Base-by-base conservation (phyloP, 2,888 invertebrate genomes). In the Lasioglossum malachurum region DNA sequence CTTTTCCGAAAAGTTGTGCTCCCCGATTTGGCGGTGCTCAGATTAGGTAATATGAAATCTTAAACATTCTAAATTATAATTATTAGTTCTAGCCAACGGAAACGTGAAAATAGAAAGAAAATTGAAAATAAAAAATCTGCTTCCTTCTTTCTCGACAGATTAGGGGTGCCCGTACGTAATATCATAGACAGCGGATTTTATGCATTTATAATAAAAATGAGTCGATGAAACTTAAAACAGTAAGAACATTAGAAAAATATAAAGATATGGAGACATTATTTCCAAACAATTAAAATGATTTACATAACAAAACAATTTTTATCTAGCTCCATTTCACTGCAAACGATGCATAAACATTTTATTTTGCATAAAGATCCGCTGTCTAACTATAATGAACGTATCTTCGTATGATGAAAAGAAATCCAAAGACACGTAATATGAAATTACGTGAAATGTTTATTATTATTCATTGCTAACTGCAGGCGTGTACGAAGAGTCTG, bases 1-100 rank as follows among this genome's bases (percentile, higher is more conserved):
- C 96, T 97, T 38, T 97, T 97, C 93, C 96, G 97, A 92, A 97
- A 97, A 96, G 97, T 97, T 78, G 97, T 97, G 27, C 95, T 97
- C 79, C 97, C 97, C 0, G 97, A 97, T 92, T 94, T 97, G 90
- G 97, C 97, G 64, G 97, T 97, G 27, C 95, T 97, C 38, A 95
- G 97, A 89, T 96, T 97, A 89, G 97, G 97, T 95, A 92, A 89
- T 74, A 12, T 80, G 44, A 35, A 12, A 69, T 23, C 19, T 16
- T 31, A 4, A 67, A 41, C 35, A 75, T 57, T 31, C 4, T 7
- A 31, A 49, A 75, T 57, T 31, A 2, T 7, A 31, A 49, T n/a
- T 4, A 16, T 64, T 64, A 19, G 19, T 8, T 38, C 38, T 14
- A 16, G 4, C 14, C 53, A 10, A 4, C 10, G 49, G 19, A 16